phyloP scores from a whole-genome alignment of 2,797 vertebrate genomes.

The Gallirallus australis region DNA sequence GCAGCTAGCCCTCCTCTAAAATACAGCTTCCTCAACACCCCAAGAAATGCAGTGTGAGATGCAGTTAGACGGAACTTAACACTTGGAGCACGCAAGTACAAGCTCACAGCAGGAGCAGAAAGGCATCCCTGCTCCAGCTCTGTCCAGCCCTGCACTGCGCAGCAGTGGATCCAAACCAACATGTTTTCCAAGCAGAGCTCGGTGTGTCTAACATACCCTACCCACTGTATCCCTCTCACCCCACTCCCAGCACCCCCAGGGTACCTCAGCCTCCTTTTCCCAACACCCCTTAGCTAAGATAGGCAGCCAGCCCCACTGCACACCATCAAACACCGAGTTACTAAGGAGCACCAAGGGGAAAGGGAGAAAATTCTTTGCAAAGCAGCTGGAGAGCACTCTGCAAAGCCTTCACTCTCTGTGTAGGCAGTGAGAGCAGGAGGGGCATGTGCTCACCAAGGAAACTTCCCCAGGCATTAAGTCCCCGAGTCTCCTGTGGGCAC shows the following conservation, averaged over 20 bases:
- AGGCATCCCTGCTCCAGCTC: neutral
- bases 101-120: neutral
- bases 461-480: neutral
- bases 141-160: neutral
- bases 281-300: rapidly evolving
- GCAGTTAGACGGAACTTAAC: neutral
- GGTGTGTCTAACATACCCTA: neutral
- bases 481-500: neutral
- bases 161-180: rapidly evolving
- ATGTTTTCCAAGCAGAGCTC: neutral
- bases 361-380: neutral
- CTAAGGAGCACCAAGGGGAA: rapidly evolving
- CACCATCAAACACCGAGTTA: neutral
- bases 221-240: neutral
- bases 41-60: neutral
- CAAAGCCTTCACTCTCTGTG: rapidly evolving
- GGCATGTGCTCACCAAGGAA: neutral
- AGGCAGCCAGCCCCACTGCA: rapidly evolving
- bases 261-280: neutral
- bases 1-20: neutral
- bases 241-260: neutral
- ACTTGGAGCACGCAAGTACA: neutral
- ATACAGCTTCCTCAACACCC: neutral
- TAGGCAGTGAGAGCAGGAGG: neutral
- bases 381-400: neutral